Percentiles rank a stretch among this genome's conserved stretches.
These are phyloP conservation scores for Galaxea fascicularis DNA, from an alignment of 92 coral and sea anemone species.

Conservation along the genomic window DNA sequence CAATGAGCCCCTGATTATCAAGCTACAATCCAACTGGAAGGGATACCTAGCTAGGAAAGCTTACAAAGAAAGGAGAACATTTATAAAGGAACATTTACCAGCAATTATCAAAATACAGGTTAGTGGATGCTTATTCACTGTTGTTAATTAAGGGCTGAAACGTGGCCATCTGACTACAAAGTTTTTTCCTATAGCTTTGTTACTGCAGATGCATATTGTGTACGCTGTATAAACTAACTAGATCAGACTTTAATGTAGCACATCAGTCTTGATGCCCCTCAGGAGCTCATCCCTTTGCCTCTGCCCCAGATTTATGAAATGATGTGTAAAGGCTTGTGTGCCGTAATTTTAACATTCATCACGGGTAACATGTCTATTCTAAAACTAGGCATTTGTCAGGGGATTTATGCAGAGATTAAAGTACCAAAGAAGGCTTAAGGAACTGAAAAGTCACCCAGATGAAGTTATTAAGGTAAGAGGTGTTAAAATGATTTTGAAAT, in stretches of 20 bases:
- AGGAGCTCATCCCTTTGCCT: too few relatives aligned
- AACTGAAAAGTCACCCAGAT: slow-evolving; percentile 81
- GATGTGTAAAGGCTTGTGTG: too few relatives aligned
- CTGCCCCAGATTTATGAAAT: too few relatives aligned
- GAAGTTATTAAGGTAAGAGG: slow-evolving; percentile 81
- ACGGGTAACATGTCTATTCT: not conserved
- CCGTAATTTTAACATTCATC: not conserved
- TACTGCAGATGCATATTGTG: too few relatives aligned
- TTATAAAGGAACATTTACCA: slow-evolving; percentile 93
- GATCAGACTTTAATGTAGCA: too few relatives aligned
- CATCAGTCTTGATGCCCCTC: too few relatives aligned
- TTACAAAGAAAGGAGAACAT: slow-evolving; percentile 78
- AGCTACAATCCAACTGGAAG: slow-evolving; percentile 93
- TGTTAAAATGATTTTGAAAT: not conserved
- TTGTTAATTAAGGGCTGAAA: too few relatives aligned
- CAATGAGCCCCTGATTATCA: slow-evolving; percentile 88
- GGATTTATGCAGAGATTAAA: slow-evolving; percentile 87
- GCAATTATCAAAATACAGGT: slow-evolving; percentile 98
- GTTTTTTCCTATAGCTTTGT: too few relatives aligned
- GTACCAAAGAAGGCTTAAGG: slow-evolving; percentile 81
- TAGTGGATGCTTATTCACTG: too few relatives aligned
- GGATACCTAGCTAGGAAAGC: slow-evolving; percentile 91
- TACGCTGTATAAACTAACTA: too few relatives aligned
- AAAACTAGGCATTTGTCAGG: slow-evolving; percentile 78
- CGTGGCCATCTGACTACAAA: too few relatives aligned